Evolutionary conservation across 2,113 vertebrate species (phyloP).

Genomic region (Australoheros scitulus): DNA sequence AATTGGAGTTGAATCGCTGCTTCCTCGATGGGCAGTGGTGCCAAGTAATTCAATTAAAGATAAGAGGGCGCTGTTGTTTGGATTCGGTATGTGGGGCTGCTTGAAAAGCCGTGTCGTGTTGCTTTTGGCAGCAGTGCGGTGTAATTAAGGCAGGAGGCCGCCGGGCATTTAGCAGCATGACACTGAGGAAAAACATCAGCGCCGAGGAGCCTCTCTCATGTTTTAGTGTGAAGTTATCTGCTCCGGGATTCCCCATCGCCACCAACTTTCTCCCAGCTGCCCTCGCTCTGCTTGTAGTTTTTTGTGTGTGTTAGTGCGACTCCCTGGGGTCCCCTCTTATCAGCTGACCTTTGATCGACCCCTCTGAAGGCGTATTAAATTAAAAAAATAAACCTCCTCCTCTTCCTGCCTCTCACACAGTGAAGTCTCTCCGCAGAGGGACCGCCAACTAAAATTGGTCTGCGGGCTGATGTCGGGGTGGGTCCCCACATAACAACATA

Average conservation of each 20-base stretch:
- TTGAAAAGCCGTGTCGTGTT: slow-evolving; percentile 20
- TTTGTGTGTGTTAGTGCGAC: neutral
- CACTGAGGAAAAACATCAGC: neutral
- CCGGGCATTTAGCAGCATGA: neutral
- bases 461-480: neutral
- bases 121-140: slow-evolving; percentile 20
- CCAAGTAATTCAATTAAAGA: slow-evolving; percentile 2
- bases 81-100: neutral
- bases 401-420: slow-evolving; percentile 4
- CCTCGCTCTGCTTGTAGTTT: neutral
- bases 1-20: neutral
- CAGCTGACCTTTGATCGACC: neutral
- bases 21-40: neutral
- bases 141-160: slow-evolving; percentile 31
- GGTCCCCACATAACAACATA: neutral
- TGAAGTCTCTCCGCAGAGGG: neutral
- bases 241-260: neutral
- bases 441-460: neutral
- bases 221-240: neutral
- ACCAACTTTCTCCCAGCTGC: neutral
- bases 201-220: neutral
- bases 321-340: slow-evolving; percentile 3
- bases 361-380: neutral
- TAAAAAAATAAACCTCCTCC: neutral
- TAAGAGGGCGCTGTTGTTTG: neutral